Evolutionary conservation across 2,888 invertebrate species (phyloP).

Genomic region (Oligia fasciuncula): DNA sequence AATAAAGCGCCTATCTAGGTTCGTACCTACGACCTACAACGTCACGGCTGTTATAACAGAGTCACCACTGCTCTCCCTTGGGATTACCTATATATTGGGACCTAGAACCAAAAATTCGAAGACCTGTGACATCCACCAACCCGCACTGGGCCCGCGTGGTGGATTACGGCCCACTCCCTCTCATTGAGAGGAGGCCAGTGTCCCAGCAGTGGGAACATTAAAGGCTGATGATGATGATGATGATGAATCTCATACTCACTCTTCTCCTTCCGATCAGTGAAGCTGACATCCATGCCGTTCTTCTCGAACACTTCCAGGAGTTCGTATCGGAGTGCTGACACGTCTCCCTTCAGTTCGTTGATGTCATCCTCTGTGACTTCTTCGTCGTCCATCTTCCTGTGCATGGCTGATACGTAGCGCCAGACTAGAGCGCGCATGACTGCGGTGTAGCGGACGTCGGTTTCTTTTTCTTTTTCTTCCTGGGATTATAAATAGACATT

Average conservation of each 20-base stretch:
- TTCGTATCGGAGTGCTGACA: slow-evolving; percentile 97
- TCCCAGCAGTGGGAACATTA: no score
- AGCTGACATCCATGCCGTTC: slow-evolving; percentile 96
- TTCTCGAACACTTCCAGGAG: slow-evolving; percentile 96
- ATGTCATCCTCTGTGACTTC: slow-evolving; percentile 97
- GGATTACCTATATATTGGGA: no score
- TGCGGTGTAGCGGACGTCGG: slow-evolving; percentile 93
- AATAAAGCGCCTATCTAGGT: not conserved
- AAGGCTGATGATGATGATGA: no score
- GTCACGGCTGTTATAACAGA: no score
- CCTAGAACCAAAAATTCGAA: no score
- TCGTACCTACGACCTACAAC: not conserved
- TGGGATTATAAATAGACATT: slow-evolving; percentile 63
- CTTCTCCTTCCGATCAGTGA: slow-evolving; percentile 93
- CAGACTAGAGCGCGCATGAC: slow-evolving; percentile 98
- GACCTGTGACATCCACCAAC: no score
- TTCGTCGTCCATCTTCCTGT: slow-evolving; percentile 95
- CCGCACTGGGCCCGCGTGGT: no score
- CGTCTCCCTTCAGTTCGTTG: slow-evolving; percentile 98
- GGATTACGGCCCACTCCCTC: no score
- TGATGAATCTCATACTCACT: slow-evolving; percentile 88
- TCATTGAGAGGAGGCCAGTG: no score
- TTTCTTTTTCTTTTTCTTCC: slow-evolving; percentile 91
- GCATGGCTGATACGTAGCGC: slow-evolving; percentile 97
- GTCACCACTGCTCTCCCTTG: not conserved